phyloP scores from a whole-genome alignment of 2,113 vertebrate species.

The Delphinapterus leucas region DNA sequence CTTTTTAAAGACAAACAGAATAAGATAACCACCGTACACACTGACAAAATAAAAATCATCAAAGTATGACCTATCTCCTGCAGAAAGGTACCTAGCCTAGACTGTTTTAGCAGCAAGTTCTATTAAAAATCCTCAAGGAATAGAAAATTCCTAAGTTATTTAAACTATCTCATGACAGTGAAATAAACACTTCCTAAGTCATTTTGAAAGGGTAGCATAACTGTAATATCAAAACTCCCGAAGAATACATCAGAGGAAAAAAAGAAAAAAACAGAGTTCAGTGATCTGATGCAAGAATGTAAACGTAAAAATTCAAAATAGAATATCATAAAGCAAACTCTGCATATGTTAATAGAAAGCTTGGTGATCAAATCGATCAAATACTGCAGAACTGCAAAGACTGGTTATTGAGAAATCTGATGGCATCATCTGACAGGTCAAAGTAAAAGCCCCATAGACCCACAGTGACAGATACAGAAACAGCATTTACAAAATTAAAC shows the following conservation, averaged over 20 bases:
- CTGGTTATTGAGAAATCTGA: neutral
- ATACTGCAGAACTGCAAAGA: neutral
- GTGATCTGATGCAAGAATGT: neutral
- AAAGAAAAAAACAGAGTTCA: neutral
- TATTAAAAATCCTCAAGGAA: neutral
- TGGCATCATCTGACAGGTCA: neutral
- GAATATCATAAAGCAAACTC: neutral
- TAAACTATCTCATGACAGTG: neutral
- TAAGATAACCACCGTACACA: neutral
- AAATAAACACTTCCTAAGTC: neutral
- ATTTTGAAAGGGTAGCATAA: neutral
- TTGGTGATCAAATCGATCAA: neutral
- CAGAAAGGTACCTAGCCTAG: neutral
- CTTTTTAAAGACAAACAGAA: neutral
- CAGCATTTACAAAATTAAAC: constrained; percentile 8
- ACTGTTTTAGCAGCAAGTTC: neutral
- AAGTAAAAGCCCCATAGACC: neutral
- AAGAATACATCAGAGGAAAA: neutral
- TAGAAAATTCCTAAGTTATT: neutral
- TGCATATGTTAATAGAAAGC: neutral
- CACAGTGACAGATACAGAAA: neutral
- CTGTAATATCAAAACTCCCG: neutral
- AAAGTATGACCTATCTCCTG: neutral
- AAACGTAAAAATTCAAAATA: neutral
- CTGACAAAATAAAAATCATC: neutral